Evolutionary conservation across 2,888 invertebrate species (phyloP).

Genomic region (Phengaris alcon): DNA sequence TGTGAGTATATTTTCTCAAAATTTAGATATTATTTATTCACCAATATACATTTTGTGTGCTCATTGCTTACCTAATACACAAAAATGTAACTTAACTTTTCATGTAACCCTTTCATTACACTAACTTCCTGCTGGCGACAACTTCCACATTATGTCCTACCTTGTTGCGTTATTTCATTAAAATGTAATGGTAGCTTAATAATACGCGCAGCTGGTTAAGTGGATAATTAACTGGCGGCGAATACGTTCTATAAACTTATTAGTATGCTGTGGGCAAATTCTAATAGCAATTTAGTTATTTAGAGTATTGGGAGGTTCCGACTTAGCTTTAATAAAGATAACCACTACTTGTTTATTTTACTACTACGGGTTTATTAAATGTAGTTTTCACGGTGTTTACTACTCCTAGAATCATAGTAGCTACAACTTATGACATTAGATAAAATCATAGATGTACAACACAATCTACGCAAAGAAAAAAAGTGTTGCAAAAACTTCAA

Average conservation of each 20-base stretch:
- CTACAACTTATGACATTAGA: too few relatives aligned
- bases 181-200: constrained; percentile 9
- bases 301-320: background rate
- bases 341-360: background rate
- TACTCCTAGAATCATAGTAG: too few relatives aligned
- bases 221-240: constrained; percentile 15
- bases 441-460: too few relatives aligned
- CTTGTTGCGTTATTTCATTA: constrained; percentile 14
- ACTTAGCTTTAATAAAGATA: background rate
- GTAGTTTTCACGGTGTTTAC: too few relatives aligned
- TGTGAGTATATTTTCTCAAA: background rate
- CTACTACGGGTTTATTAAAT: background rate
- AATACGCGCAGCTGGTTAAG: constrained; percentile 18
- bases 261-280: constrained; percentile 15
- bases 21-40: too few relatives aligned
- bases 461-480: background rate
- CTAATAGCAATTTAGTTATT: constrained; percentile 12
- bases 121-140: background rate
- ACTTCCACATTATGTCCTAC: background rate
- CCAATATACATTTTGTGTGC: background rate
- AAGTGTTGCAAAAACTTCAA: constrained; percentile 1
- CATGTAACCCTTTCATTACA: background rate
- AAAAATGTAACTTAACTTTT: constrained; percentile 1
- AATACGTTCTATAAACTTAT: constrained; percentile 9
- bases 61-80: background rate